Percentiles rank a stretch among this genome's conserved stretches.
Evolutionary conservation across 2,888 invertebrate genomes (phyloP).

Genomic region (Meloe dianella): DNA sequence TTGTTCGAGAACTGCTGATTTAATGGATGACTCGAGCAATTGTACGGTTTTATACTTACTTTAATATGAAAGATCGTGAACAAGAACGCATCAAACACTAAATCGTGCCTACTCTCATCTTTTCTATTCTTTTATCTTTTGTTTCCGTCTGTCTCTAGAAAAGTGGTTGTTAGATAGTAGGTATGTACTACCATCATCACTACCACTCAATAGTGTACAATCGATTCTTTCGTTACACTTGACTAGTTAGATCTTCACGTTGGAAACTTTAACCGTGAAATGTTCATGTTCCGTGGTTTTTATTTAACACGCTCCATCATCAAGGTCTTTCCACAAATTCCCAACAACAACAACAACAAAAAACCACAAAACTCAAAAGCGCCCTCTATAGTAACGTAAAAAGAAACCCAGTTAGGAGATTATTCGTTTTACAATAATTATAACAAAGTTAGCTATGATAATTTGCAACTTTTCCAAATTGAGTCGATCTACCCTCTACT

Average conservation of each 20-base stretch:
- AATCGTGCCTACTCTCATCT: background rate
- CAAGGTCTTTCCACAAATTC: slow-evolving; percentile 33
- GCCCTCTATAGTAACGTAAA: background rate
- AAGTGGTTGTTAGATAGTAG: background rate
- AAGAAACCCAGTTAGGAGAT: background rate
- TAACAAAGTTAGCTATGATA: too few relatives aligned
- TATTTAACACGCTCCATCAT: slow-evolving; percentile 41
- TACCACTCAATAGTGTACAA: background rate
- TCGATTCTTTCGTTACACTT: slow-evolving; percentile 30
- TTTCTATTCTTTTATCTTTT: background rate
- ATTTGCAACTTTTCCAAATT: too few relatives aligned
- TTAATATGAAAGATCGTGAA: background rate
- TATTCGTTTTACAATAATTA: too few relatives aligned
- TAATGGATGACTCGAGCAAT: background rate
- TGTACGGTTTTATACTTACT: background rate
- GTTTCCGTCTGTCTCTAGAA: background rate
- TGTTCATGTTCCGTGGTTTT: slow-evolving; percentile 42
- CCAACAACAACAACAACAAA: background rate
- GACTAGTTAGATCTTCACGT: slow-evolving; percentile 31
- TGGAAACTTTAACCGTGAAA: slow-evolving; percentile 38
- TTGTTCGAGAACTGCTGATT: slow-evolving; percentile 5
- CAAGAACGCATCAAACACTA: slow-evolving; percentile 7
- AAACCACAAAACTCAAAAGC: background rate
- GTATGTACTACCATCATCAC: background rate
- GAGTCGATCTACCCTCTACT: too few relatives aligned